phyloP scores from a whole-genome alignment of 1,140 invertebrate genomes.

The Brachionus calyciflorus region DNA sequence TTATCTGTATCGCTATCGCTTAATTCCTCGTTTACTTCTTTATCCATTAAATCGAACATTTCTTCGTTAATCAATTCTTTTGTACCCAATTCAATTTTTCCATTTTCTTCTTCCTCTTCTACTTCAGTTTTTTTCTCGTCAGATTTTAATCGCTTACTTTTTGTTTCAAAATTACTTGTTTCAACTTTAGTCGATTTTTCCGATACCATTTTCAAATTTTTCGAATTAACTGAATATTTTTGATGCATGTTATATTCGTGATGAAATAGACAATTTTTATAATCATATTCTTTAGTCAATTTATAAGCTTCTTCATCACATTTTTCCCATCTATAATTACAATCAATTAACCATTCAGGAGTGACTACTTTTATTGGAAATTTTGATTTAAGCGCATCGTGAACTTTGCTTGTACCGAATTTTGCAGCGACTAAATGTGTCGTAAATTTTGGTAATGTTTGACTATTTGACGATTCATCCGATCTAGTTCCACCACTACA shows the following conservation, averaged over 20 bases:
- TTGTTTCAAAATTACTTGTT: background rate
- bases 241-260: slow-evolving; percentile 46
- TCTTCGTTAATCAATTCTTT: slow-evolving; percentile 34
- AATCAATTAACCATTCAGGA: slow-evolving; percentile 46
- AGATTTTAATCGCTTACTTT: background rate
- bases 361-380: slow-evolving; percentile 37
- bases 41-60: slow-evolving; percentile 22
- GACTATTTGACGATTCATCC: background rate
- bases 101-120: no score
- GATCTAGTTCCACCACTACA: background rate
- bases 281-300: slow-evolving; percentile 38
- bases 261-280: slow-evolving; percentile 44
- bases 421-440: slow-evolving; percentile 44
- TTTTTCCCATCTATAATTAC: slow-evolving; percentile 32
- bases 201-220: background rate
- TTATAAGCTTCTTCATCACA: slow-evolving; percentile 39
- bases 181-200: background rate
- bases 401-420: slow-evolving; percentile 36
- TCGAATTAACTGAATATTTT: slow-evolving; percentile 16
- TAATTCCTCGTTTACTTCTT: slow-evolving; percentile 30
- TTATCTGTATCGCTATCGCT: background rate
- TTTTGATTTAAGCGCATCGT: slow-evolving; percentile 34
- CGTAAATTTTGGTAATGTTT: background rate
- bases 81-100: background rate
- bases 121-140: background rate